phyloP scores from a whole-genome alignment of 2,888 invertebrate genomes.

The Rhagophthalmus giganteus region DNA sequence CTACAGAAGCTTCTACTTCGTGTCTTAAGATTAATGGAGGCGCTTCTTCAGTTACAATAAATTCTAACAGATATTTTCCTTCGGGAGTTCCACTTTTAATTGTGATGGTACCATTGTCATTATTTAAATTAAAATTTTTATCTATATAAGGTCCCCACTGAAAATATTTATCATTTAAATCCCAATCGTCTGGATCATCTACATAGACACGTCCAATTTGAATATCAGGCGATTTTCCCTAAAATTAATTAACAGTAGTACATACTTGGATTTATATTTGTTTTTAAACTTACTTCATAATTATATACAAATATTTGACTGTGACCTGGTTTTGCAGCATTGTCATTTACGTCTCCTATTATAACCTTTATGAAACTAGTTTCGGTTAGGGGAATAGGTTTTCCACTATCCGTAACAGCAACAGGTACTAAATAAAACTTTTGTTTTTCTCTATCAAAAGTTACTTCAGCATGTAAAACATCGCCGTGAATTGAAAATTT shows the following conservation, averaged over 20 bases:
- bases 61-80: conserved; percentile 75
- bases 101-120: conserved; percentile 82
- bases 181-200: conserved; percentile 96
- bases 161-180: conserved; percentile 88
- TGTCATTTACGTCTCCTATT: conserved; percentile 94
- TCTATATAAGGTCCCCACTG: conserved; percentile 64
- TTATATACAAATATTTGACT: conserved; percentile 94
- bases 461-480: conserved; percentile 70
- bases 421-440: conserved; percentile 90
- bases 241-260: conserved; percentile 31
- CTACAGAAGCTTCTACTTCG: conserved; percentile 80
- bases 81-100: conserved; percentile 77
- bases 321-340: conserved; percentile 82
- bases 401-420: conserved; percentile 84
- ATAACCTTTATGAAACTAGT: conserved; percentile 84
- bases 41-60: conserved; percentile 73
- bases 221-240: conserved; percentile 77
- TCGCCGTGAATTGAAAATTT: conserved; percentile 73
- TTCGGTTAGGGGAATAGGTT: conserved; percentile 67
- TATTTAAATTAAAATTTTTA: conserved; percentile 71
- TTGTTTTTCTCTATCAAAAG: conserved; percentile 84
- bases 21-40: conserved; percentile 63
- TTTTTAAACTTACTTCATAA: conserved; percentile 67
- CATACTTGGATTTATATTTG: conserved; percentile 2
- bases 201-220: conserved; percentile 93